These are phyloP conservation scores for Strongylocentrotus purpuratus DNA, from an alignment of 35 echinoderm and acorn worm genomes.

Conservation along the genomic window DNA sequence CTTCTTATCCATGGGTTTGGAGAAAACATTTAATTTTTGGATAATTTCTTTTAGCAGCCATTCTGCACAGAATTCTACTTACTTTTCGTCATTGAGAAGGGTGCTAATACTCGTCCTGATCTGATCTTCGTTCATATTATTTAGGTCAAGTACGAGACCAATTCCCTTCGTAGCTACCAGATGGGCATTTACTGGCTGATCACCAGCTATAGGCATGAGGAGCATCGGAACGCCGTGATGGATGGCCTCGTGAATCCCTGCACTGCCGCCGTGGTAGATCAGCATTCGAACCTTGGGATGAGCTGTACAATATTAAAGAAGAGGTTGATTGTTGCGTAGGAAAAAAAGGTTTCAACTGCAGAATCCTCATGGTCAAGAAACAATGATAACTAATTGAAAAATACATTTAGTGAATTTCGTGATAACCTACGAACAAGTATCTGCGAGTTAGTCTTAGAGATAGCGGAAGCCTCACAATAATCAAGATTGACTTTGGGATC, in stretches of 20 bases:
- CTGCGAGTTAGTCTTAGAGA: too few relatives aligned
- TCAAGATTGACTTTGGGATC: background rate
- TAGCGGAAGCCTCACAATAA: background rate
- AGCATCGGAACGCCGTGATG: background rate
- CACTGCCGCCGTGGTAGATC: background rate
- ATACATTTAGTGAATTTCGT: too few relatives aligned
- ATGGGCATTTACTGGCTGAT: background rate
- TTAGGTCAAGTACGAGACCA: background rate
- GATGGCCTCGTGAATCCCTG: background rate
- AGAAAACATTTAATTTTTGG: too few relatives aligned
- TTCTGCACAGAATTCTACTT: too few relatives aligned
- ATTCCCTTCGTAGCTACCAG: background rate
- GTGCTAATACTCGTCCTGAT: background rate
- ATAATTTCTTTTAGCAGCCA: too few relatives aligned
- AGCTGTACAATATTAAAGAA: background rate
- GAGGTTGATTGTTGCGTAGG: too few relatives aligned
- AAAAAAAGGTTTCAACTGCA: too few relatives aligned
- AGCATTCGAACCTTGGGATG: background rate
- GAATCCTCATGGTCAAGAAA: too few relatives aligned
- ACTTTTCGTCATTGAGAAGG: background rate
- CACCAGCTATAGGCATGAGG: background rate
- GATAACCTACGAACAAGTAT: too few relatives aligned
- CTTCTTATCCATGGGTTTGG: too few relatives aligned
- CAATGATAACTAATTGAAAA: too few relatives aligned
- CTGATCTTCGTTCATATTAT: background rate